phyloP scores from a whole-genome alignment of 2,888 invertebrate genomes.

The Agelastica alni region DNA sequence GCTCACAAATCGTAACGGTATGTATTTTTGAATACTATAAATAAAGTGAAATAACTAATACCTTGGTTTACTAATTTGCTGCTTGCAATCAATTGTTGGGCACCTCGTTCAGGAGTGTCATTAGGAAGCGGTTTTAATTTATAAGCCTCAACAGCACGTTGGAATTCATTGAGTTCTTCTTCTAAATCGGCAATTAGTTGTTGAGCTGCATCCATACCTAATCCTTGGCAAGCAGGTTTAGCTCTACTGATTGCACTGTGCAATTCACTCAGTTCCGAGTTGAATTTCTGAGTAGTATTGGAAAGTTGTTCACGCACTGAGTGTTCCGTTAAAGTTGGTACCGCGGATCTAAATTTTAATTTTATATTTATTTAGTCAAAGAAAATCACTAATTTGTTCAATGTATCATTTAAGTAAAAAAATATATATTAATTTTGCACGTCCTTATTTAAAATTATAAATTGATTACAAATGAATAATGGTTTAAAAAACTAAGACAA shows the following conservation, averaged over 20 bases:
- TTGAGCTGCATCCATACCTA: constrained; percentile 85
- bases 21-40: too few species aligned
- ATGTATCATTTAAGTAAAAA: too few species aligned
- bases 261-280: constrained; percentile 58
- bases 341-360: constrained; percentile 65
- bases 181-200: constrained; percentile 80
- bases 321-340: constrained; percentile 82
- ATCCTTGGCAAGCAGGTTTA: constrained; percentile 69
- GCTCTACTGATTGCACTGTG: constrained; percentile 54
- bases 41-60: too few species aligned
- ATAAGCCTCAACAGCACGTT: constrained; percentile 72
- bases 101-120: constrained; percentile 61
- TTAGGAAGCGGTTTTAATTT: constrained; percentile 83
- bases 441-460: too few species aligned
- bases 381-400: too few species aligned
- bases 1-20: too few species aligned
- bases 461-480: too few species aligned
- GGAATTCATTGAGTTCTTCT: constrained; percentile 80
- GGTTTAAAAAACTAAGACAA: too few species aligned
- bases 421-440: too few species aligned
- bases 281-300: constrained; percentile 70
- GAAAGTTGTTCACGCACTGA: constrained; percentile 75
- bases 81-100: constrained; percentile 63
- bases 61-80: constrained; percentile 81
- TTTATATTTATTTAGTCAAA: too few species aligned